Percentiles rank a stretch among this genome's conserved stretches.
Evolutionary conservation across 2,113 vertebrate species (phyloP).

Genomic region (Syrrhaptes paradoxus): DNA sequence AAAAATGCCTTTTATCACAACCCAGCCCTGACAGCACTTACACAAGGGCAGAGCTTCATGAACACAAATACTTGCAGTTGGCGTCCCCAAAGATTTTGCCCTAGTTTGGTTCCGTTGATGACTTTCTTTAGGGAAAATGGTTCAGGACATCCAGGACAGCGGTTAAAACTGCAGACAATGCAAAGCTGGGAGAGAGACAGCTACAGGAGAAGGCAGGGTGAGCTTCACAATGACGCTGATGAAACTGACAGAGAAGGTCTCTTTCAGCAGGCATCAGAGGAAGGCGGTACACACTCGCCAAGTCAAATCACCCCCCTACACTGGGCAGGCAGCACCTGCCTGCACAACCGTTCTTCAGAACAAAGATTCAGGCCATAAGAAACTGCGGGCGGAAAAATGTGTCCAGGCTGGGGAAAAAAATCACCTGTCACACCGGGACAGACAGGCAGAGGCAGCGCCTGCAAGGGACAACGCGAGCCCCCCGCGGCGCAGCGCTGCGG

Average conservation of each 20-base stretch:
- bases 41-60: background rate
- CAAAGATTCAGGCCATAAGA: accelerated
- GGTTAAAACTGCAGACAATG: background rate
- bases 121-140: background rate
- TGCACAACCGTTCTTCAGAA: accelerated
- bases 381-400: accelerated
- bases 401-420: accelerated
- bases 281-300: accelerated
- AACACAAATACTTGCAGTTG: background rate
- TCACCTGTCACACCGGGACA: accelerated
- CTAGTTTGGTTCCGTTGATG: background rate
- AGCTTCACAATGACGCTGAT: background rate
- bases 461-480: background rate
- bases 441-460: background rate
- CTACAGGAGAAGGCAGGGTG: accelerated
- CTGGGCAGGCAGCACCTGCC: background rate
- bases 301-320: background rate
- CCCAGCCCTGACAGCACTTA: background rate
- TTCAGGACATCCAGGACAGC: background rate
- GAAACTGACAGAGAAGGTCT: accelerated
- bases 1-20: background rate
- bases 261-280: accelerated
- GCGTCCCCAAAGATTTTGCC: no score
- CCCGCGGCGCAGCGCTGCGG: accelerated
- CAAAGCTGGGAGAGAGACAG: background rate